Base-by-base conservation (phyloP, 2,888 invertebrate genomes). In the Drosophila nr. fundita region DNA sequence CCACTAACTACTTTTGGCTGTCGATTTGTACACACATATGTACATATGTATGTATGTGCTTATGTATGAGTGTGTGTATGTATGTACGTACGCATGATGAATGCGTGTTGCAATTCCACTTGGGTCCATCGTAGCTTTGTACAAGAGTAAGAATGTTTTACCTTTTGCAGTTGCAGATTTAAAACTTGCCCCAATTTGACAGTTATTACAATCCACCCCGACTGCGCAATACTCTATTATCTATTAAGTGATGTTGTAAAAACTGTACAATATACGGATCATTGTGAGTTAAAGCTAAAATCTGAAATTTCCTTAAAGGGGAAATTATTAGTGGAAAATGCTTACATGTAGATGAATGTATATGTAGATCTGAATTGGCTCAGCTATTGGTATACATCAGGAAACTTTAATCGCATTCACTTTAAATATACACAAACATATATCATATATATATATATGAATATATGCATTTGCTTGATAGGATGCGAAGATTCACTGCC, bases 1-100 rank as follows among this genome's bases (percentile, higher is more conserved):
- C 60, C 38, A 55, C 57, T 57, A 57, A 24, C 40, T 24, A 40
- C 50, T 30, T 68, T 68, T 68, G 69, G 27, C 27, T 63, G 29
- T 58, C 57, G 38, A 11, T 30, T 29, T 30, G 11, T 59, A 58
- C 29, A 40, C 30, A 53, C 40, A 32, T 32, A 24, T 7, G 15
- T 18, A 27, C 24, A 24, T 50, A 50, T 15, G 10, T 29, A 34
- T 50, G n/a, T 40, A 21, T 24, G 8, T 6, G 10, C 10, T 32
- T 11, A 13, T 30, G 30, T 30, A 4, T 36, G 34, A 18, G 42
- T 53, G 53, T 18, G 18, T 15, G 21, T 49, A n/a, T 13, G 21
- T 13, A 24, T 48, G 15, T 38, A 13, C 27, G 32, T 45, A 21
- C n/a, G 15, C 11, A 24, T 45, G 15, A 45, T 45, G 45, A 45